phyloP scores from a whole-genome alignment of 2,888 invertebrate species.

The Luperina testacea region DNA sequence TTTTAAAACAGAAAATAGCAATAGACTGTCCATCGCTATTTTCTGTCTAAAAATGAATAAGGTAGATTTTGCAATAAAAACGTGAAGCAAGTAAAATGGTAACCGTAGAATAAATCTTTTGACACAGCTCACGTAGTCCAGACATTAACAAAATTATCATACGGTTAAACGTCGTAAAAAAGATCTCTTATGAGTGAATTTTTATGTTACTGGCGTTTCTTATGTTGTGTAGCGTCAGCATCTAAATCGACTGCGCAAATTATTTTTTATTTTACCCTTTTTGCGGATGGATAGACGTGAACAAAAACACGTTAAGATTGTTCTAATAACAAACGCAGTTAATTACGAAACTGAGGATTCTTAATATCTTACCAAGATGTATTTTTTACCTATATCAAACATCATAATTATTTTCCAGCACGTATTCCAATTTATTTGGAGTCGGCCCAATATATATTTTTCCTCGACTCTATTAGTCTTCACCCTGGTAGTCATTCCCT shows the following conservation, averaged over 20 bases:
- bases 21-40: not conserved
- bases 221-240: slow-evolving; percentile 55
- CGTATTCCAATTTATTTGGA: not conserved
- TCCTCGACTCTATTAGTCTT: not conserved
- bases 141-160: slow-evolving; percentile 62
- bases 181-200: slow-evolving; percentile 67
- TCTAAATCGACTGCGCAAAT: not conserved
- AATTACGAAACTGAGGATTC: not conserved
- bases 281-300: not conserved
- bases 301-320: not conserved
- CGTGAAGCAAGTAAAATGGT: too few relatives aligned
- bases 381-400: too few relatives aligned
- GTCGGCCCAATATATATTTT: not conserved
- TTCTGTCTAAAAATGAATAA: not conserved
- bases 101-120: slow-evolving; percentile 4
- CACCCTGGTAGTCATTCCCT: not conserved
- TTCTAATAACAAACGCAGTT: too few relatives aligned
- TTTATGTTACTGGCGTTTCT: slow-evolving; percentile 64
- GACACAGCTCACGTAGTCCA: slow-evolving; percentile 40
- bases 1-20: not conserved
- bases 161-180: slow-evolving; percentile 65
- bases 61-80: too few relatives aligned
- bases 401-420: not conserved
- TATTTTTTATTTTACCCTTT: not conserved
- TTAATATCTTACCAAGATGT: not conserved